Conservation (phyloP, 92 coral and sea anemone genomes). For the Palythoa caribaeorum region DNA sequence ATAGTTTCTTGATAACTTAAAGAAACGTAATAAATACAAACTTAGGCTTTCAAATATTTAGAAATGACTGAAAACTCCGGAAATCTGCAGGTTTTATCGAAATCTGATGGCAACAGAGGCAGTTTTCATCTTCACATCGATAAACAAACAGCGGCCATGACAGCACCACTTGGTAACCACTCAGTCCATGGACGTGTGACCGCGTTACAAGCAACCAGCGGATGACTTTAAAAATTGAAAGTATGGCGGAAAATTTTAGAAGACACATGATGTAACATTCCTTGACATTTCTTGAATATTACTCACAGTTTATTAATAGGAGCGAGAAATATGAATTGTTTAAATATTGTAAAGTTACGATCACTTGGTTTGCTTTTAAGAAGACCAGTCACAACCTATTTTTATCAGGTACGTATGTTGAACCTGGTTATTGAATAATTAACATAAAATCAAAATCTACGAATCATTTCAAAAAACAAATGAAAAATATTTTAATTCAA, state of each 20-base stretch:
- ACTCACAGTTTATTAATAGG: background rate
- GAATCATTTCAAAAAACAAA: too few species aligned
- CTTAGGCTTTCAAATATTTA: background rate
- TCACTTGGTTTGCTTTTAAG: background rate
- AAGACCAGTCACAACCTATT: background rate
- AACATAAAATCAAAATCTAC: too few species aligned
- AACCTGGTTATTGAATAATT: too few species aligned
- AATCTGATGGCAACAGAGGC: background rate
- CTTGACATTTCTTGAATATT: background rate
- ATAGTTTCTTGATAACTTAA: background rate
- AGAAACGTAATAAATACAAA: background rate
- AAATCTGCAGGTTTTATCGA: background rate
- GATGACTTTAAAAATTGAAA: background rate
- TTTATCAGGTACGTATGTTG: slow-evolving; percentile 10
- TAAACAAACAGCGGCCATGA: slow-evolving; percentile 91
- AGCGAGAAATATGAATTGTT: slow-evolving; percentile 1
- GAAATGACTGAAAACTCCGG: background rate
- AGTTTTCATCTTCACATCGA: background rate
- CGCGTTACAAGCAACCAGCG: slow-evolving; percentile 31
- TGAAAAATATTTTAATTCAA: too few species aligned
- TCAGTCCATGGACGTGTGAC: background rate
- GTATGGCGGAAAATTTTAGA: slow-evolving; percentile 7
- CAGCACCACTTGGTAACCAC: slow-evolving; percentile 86
- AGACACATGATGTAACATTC: background rate
- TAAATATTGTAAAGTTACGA: background rate